These are phyloP conservation scores for Muscicapa comitata DNA, from an alignment of 2,797 vertebrate genomes.

Conservation along the genomic window DNA sequence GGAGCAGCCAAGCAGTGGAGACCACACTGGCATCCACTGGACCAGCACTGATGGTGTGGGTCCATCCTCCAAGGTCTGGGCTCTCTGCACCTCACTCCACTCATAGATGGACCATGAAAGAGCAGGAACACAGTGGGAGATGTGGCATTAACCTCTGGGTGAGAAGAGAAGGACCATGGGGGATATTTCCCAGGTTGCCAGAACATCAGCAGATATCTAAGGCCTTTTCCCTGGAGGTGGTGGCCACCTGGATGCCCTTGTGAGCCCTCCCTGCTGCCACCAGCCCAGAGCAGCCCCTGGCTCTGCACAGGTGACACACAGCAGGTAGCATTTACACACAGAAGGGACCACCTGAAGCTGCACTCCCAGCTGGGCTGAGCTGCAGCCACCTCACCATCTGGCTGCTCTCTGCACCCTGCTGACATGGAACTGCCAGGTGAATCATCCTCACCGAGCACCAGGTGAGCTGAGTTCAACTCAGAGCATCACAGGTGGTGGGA, in stretches of 20 bases:
- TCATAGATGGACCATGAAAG: neutral
- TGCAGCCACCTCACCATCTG: neutral
- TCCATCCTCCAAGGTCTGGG: neutral
- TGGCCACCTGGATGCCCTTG: neutral
- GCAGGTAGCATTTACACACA: fast-evolving
- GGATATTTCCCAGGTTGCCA: fast-evolving
- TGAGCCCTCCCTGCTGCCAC: neutral
- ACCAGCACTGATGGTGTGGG: neutral
- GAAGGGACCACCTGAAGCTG: neutral
- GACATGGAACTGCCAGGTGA: neutral
- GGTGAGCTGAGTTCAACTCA: neutral
- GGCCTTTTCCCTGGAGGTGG: neutral
- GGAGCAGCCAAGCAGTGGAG: neutral
- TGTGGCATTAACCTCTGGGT: neutral
- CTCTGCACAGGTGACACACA: neutral
- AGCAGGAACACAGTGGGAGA: neutral
- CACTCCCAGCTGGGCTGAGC: neutral
- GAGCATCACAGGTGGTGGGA: neutral
- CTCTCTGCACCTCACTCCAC: neutral
- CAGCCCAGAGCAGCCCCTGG: neutral
- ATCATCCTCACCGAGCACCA: neutral
- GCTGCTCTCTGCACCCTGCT: neutral
- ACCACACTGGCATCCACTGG: neutral
- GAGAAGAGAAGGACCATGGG: neutral
- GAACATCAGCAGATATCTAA: neutral